phyloP scores from a whole-genome alignment of 1,140 invertebrate genomes.

The Branchinecta lynchi region DNA sequence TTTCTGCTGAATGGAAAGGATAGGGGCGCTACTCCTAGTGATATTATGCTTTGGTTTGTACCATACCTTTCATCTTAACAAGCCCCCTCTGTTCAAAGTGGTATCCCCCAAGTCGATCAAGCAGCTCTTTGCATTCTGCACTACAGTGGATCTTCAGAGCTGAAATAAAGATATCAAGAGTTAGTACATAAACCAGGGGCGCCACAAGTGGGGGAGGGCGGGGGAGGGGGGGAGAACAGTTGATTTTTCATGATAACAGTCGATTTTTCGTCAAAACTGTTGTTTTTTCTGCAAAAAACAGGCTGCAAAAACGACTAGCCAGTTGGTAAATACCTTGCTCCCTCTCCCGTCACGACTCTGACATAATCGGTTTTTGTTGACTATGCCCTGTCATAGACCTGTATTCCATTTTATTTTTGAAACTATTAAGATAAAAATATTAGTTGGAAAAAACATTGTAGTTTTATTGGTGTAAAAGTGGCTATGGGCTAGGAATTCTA shows the following conservation, averaged over 20 bases:
- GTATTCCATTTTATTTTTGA: too few relatives aligned
- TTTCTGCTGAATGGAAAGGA: too few relatives aligned
- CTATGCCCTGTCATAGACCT: too few relatives aligned
- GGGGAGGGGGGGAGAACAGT: not conserved
- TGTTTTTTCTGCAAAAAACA: not conserved
- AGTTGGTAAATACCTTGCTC: not conserved
- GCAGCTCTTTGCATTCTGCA: constrained; percentile 47
- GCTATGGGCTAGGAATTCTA: too few relatives aligned
- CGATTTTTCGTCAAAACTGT: not conserved
- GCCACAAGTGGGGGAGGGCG: not conserved
- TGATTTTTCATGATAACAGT: not conserved
- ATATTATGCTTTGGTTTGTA: constrained; percentile 30
- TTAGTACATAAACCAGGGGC: not conserved
- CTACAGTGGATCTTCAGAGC: constrained; percentile 77
- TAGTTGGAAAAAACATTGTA: too few relatives aligned
- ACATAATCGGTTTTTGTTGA: too few relatives aligned
- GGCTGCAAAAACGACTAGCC: not conserved
- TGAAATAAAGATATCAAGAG: constrained; percentile 32
- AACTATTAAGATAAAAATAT: too few relatives aligned
- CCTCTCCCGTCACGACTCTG: not conserved
- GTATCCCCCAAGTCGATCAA: constrained; percentile 65
- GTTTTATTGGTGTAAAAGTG: too few relatives aligned
- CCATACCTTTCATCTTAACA: constrained; percentile 71
- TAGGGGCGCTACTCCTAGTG: too few relatives aligned
- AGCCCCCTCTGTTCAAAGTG: constrained; percentile 61